These are phyloP conservation scores for Champsocephalus esox DNA, from an alignment of 2,797 vertebrate genomes.

Conservation along the genomic window DNA sequence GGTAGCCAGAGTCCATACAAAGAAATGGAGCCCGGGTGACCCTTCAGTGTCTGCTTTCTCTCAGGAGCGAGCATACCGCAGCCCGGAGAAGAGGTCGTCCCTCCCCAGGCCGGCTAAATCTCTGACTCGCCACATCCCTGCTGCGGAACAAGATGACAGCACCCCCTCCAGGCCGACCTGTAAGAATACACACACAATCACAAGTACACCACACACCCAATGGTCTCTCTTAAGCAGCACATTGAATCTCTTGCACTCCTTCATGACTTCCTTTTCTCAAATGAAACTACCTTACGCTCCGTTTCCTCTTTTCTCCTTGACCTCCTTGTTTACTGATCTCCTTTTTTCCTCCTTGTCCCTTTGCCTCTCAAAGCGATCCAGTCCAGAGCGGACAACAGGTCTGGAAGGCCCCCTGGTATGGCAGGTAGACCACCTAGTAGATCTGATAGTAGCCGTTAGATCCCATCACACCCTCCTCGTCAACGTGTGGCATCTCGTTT, in stretches of 20 bases:
- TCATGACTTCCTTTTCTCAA: neutral
- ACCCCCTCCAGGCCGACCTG: conserved; percentile 89
- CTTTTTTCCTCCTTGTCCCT: conserved; percentile 12
- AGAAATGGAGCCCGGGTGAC: neutral
- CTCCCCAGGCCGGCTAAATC: conserved; percentile 94
- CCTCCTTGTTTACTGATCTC: neutral
- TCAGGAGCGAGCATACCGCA: conserved; percentile 91
- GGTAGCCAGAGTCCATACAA: neutral
- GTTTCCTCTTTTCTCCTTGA: conserved; percentile 17
- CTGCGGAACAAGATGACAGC: conserved; percentile 90
- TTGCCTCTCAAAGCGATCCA: conserved; percentile 74
- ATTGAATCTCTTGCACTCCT: neutral
- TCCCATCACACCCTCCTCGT: conserved; percentile 26
- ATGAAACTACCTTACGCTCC: conserved; percentile 23
- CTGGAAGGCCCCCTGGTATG: conserved; percentile 77
- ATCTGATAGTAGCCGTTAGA: conserved; percentile 30
- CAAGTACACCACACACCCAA: conserved; percentile 16
- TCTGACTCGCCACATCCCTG: conserved; percentile 90
- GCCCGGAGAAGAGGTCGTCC: conserved; percentile 94
- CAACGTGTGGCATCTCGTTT: conserved; percentile 13
- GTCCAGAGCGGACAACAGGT: conserved; percentile 75
- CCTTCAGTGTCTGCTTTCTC: conserved; percentile 14
- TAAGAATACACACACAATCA: conserved; percentile 74
- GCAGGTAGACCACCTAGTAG: conserved; percentile 77
- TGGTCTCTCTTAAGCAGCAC: neutral